These are phyloP conservation scores for Hypomecis atomaria DNA, from an alignment of 2,888 invertebrate species.

Conservation along the genomic window DNA sequence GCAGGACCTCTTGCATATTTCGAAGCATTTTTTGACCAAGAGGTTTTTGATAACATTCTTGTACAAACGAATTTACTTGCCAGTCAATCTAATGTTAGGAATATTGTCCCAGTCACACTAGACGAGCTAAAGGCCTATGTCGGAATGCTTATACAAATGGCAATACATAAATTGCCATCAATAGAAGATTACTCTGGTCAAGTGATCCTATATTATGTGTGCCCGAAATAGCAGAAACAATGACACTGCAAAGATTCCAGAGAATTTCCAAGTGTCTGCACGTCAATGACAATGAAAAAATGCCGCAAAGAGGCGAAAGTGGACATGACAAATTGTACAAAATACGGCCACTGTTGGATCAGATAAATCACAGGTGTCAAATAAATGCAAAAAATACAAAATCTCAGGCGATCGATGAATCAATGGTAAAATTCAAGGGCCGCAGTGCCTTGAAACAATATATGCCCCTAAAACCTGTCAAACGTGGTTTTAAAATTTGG, in stretches of 20 bases:
- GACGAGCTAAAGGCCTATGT: constrained; percentile 23
- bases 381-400: constrained; percentile 25
- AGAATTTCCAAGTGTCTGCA: constrained; percentile 26
- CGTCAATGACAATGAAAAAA: constrained; percentile 29
- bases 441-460: constrained; percentile 17
- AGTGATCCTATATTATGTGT: constrained; percentile 27
- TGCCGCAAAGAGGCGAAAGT: constrained; percentile 22
- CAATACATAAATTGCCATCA: constrained; percentile 25
- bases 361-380: constrained; percentile 24
- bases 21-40: constrained; percentile 22
- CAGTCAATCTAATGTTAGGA: constrained; percentile 18
- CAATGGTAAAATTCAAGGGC: constrained; percentile 29
- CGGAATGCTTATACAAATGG: constrained; percentile 27
- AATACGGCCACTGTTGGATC: constrained; percentile 7
- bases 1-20: constrained; percentile 18
- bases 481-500: constrained; percentile 16
- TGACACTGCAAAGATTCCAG: constrained; percentile 32
- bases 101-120: constrained; percentile 12
- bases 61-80: constrained; percentile 19
- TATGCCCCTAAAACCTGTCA: constrained; percentile 23
- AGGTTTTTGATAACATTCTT: constrained; percentile 25
- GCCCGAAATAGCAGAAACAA: constrained; percentile 31
- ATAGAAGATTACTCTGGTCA: constrained; percentile 32
- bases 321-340: constrained; percentile 11
- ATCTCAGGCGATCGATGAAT: constrained; percentile 30